Base-by-base conservation (phyloP, 2,797 vertebrate species). In the Melanotaenia pygmaea region DNA sequence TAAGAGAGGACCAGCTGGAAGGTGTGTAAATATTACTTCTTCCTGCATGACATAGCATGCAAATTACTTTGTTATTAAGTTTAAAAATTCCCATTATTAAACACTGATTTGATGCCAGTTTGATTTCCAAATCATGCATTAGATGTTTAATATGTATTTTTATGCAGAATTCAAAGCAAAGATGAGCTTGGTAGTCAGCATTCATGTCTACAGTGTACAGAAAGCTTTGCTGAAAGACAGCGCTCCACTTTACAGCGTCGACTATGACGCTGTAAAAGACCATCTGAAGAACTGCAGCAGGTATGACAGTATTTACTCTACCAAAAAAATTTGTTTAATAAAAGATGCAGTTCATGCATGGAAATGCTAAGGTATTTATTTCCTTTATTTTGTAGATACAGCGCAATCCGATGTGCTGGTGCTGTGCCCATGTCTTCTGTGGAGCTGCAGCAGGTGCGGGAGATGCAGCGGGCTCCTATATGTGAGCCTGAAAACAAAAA, bases 171-270 rank as follows among this genome's bases (percentile, higher is more conserved):
- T 93, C 67, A 99, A 98, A 89, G 94, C 96, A 10, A 97, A 96
- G 86, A 95, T 99, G 87, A 92, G 93, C 58, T 72, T 94, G 5
- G 69, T 96, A 1, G 94, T 96, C 3, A 98, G 97, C 0, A 85
- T 98, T 66, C 98, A 99, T 0, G 93, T 99, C 76, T 99, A 99
- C 95, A 99, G 98, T 71, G 92, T 99, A 62, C 98, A 99, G 91
- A 99, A 96, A 89, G 96, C 97, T 10, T 88, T 95, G 58, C 93
- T 99, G 51, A 98, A 95, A 86, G 98, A 99, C 93, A 98, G 97
- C 6, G 92, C 95, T 0, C 97, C 97, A 0, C 96, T 99, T 38
- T 99, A 97, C 93, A 95, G 94, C 61, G 97, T 97, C 0, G 98
- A 99, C 91, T 99, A 99, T 0, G 97, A 99, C 64, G 96, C 96